These are phyloP conservation scores for Spialia ferax DNA, from an alignment of 2,888 invertebrate species.

Conservation along the genomic window DNA sequence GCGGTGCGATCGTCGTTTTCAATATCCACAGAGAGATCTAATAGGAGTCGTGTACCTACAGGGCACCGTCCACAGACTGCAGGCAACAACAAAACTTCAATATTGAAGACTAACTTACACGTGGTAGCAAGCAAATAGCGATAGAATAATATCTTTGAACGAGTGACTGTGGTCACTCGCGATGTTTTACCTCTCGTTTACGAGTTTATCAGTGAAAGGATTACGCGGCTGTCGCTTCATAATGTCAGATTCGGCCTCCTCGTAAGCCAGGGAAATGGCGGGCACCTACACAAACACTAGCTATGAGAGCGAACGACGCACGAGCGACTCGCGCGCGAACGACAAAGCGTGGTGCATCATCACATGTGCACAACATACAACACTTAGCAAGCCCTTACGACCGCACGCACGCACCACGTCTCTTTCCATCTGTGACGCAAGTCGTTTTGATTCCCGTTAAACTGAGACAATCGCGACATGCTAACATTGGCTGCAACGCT, in stretches of 20 bases:
- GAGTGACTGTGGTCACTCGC: constrained; percentile 70
- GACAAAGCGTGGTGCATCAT: constrained; percentile 72
- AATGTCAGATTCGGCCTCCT: constrained; percentile 99
- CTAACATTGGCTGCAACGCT: constrained; percentile 9
- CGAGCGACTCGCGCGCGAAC: constrained; percentile 51
- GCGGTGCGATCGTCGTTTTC: constrained; percentile 83
- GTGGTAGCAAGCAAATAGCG: constrained; percentile 85
- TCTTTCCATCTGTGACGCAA: constrained; percentile 7
- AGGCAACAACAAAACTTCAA: constrained; percentile 83
- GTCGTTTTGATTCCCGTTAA: constrained; percentile 4
- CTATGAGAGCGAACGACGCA: constrained; percentile 72
- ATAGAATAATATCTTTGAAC: constrained; percentile 81
- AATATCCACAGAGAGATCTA: constrained; percentile 67
- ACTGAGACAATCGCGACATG: constrained; percentile 13
- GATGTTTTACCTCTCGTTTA: constrained; percentile 97
- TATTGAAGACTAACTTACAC: constrained; percentile 78
- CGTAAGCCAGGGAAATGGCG: constrained; percentile 99
- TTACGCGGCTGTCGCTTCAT: constrained; percentile 99
- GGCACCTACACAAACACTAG: constrained; percentile 93
- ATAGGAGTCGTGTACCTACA: constrained; percentile 61
- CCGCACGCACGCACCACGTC: constrained; percentile 44
- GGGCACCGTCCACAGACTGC: constrained; percentile 72
- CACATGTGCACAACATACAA: constrained; percentile 82
- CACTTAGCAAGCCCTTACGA: constrained; percentile 64
- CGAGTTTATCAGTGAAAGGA: constrained; percentile 98